Conservation (phyloP, 2,113 vertebrate species). For the Elgaria multicarinata region DNA sequence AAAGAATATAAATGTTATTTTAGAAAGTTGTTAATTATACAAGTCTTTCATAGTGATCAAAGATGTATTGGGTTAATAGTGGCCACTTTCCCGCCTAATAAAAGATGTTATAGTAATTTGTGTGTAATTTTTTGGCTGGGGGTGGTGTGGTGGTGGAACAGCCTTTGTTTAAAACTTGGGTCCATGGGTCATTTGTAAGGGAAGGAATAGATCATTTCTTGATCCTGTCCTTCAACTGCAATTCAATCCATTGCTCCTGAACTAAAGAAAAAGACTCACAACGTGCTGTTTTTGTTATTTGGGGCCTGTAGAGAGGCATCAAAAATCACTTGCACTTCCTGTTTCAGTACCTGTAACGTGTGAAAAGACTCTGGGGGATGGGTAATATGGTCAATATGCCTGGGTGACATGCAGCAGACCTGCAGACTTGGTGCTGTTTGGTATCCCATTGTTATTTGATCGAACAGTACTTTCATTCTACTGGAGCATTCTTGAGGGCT, state of each 20-base stretch:
- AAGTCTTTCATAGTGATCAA: slow-evolving; percentile 52
- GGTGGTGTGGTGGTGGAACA: no score
- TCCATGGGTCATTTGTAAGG: background rate
- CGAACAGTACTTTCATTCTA: background rate
- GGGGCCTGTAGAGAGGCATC: background rate
- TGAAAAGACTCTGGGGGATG: background rate
- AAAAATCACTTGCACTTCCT: background rate
- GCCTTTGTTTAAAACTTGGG: background rate
- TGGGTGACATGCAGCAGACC: background rate
- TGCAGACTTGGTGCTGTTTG: background rate
- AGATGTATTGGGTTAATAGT: slow-evolving; percentile 66
- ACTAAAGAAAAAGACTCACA: background rate
- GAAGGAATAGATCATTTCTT: background rate
- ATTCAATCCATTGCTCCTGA: background rate
- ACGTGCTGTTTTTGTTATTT: background rate
- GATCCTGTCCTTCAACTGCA: background rate
- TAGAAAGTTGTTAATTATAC: slow-evolving; percentile 59
- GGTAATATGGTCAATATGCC: background rate
- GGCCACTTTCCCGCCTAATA: slow-evolving; percentile 78
- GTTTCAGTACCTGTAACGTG: background rate
- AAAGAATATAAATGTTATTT: slow-evolving; percentile 14
- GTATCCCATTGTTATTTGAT: background rate
- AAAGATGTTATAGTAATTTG: slow-evolving; percentile 55
- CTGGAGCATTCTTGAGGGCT: background rate
- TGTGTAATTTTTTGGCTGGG: background rate